phyloP scores from a whole-genome alignment of 2,888 invertebrate genomes.

The Ochropacha duplaris region DNA sequence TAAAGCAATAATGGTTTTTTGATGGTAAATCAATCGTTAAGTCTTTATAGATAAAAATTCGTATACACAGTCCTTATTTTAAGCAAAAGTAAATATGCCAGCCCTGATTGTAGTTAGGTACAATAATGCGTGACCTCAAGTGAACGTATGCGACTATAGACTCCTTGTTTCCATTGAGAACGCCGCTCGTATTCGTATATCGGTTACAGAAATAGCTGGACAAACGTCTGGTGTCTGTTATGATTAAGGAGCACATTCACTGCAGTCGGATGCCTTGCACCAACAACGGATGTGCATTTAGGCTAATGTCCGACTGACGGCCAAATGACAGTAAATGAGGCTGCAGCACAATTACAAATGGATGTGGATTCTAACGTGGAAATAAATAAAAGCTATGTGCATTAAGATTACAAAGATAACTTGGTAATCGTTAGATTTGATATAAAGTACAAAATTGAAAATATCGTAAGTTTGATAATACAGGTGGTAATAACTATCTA shows the following conservation, averaged over 20 bases:
- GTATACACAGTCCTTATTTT: neutral
- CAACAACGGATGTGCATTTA: conserved; percentile 43
- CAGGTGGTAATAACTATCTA: no score
- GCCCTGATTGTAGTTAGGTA: neutral
- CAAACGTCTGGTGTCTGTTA: neutral
- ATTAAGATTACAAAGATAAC: neutral
- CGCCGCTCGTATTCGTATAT: neutral
- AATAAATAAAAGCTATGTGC: neutral
- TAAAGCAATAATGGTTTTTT: no score
- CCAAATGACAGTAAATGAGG: conserved; percentile 35
- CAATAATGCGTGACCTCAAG: neutral
- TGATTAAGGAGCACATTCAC: conserved; percentile 5
- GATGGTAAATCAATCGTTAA: no score
- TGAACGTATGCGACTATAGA: neutral
- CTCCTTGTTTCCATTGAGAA: neutral
- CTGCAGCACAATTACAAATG: conserved; percentile 13
- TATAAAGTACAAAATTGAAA: neutral
- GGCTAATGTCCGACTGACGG: conserved; percentile 39
- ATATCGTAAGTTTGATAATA: no score
- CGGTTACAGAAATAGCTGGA: neutral
- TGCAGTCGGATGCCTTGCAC: conserved; percentile 1
- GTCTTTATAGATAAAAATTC: no score
- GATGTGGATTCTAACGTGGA: neutral
- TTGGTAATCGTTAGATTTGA: neutral
- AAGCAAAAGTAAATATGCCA: neutral